Base-by-base conservation (phyloP, 2,888 invertebrate species). In the Baronia brevicornis region DNA sequence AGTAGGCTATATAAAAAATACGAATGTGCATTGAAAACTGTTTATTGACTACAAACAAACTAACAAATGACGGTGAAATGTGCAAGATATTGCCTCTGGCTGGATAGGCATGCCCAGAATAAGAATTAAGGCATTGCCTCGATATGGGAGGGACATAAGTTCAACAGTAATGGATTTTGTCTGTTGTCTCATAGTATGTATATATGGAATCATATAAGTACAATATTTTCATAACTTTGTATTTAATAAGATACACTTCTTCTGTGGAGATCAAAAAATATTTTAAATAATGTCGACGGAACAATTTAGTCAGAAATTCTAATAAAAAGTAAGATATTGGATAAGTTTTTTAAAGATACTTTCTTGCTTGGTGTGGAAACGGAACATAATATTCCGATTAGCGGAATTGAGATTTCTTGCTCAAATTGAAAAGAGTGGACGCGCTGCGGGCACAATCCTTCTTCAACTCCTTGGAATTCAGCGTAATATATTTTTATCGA, bases 301-400 rank as follows among this genome's bases (percentile, higher is more conserved):
- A 24, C 12, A 19, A 6, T 18, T 14, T n/a, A 10, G 23, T 5
- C 5, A 22, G 19, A 24, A 31, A 28, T 23, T 33, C 17, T 28
- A 28, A 26, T 33, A 27, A 36, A n/a, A 31, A 33, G 18, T 23
- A 22, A n/a, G 22, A 27, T 27, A 23, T 36, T 27, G 19, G 28
- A 29, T 26, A 36, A 31, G 22, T 31, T 36, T 36, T 22, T 27
- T 41, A 40, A 29, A 37, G 20, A 45, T 41, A 47, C 43, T 48
- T 40, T 39, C 42, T 37, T 56, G 50, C 36, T 36, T 38, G 51
- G 43, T 60, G 41, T 49, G 47, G 51, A 48, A 67, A 65, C 60
- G 54, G 59, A 69, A 75, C 73, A 74, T 65, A 68, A 74, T 69
- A 71, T 75, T 73, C 54, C 72, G 70, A 77, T 80, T 79, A 78